Evolutionary conservation across 2,888 invertebrate genomes (phyloP).

Genomic region (Chirona hameri): DNA sequence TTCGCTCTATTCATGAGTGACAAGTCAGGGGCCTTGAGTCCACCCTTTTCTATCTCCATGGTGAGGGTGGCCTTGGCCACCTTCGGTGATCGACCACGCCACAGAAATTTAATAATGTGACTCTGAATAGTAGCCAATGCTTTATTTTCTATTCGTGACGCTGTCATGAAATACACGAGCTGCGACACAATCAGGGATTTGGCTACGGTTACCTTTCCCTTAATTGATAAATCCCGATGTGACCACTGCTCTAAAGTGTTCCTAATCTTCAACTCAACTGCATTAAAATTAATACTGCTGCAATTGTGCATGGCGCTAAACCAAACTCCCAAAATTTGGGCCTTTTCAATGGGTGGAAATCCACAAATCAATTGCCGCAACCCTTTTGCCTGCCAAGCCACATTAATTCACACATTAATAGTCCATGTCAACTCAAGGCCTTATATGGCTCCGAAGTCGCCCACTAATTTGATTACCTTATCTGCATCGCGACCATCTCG

Average conservation of each 20-base stretch:
- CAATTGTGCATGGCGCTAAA: not conserved
- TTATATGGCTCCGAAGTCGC: not conserved
- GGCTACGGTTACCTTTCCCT: no score
- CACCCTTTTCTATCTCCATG: no score
- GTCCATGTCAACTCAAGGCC: not conserved
- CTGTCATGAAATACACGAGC: not conserved
- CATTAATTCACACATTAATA: no score
- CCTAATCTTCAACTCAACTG: not conserved
- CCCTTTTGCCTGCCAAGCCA: no score
- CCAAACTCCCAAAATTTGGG: not conserved
- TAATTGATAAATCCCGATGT: no score
- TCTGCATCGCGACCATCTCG: not conserved
- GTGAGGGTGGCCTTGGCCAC: no score
- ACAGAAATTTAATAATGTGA: not conserved
- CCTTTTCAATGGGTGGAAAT: not conserved
- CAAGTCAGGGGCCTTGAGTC: no score
- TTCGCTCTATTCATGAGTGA: no score
- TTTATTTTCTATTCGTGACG: not conserved
- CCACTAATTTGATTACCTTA: not conserved
- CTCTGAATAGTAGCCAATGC: not conserved
- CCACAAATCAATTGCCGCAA: not conserved
- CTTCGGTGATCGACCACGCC: no score
- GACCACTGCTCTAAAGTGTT: no score
- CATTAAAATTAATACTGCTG: not conserved
- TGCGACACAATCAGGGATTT: no score